A percentile compares a stretch with the other conserved stretches of the same genome.
Conservation (phyloP, 2,888 invertebrate genomes). For the Cantharis flavilabris region DNA sequence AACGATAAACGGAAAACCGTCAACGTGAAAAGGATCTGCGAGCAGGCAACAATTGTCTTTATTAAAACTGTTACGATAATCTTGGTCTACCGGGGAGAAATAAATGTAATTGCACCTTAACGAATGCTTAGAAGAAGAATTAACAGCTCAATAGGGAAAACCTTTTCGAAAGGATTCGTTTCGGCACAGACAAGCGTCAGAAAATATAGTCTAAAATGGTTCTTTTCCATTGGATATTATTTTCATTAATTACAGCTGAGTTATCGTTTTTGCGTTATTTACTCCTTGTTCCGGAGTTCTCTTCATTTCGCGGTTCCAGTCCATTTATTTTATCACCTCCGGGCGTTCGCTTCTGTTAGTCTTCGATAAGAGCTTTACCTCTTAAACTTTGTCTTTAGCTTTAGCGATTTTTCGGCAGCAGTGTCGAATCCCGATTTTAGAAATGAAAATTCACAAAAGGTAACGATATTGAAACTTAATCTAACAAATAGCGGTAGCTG, state of each 20-base stretch:
- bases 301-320: background rate
- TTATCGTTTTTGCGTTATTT: background rate
- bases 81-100: background rate
- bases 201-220: no score
- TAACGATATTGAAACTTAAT: background rate
- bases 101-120: background rate
- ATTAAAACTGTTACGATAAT: background rate
- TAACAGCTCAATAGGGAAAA: background rate
- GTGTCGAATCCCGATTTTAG: background rate
- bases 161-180: background rate
- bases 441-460: background rate
- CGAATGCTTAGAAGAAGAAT: background rate
- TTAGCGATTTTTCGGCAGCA: background rate
- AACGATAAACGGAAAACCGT: background rate
- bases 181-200: background rate
- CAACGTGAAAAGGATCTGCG: background rate
- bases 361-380: background rate
- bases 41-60: background rate
- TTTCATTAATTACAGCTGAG: background rate
- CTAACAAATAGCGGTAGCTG: constrained; percentile 1
- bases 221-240: background rate
- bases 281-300: background rate
- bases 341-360: background rate
- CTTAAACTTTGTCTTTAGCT: background rate
- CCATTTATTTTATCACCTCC: background rate